Base-by-base conservation (phyloP, 2,888 invertebrate genomes). In the Xylota sylvarum region DNA sequence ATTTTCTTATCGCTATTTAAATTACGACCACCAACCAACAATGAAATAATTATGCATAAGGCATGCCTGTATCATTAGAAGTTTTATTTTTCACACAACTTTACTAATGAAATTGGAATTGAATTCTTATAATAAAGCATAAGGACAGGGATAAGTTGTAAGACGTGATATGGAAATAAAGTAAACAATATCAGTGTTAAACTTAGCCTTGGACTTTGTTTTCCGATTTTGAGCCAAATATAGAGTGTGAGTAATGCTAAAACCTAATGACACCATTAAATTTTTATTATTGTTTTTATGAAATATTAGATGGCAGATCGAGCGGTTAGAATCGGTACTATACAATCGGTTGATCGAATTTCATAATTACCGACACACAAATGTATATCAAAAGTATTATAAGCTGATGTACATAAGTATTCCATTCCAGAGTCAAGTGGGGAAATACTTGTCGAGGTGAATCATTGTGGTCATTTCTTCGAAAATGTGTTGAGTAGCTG, bases 121-220 rank as follows among this genome's bases (percentile, higher is more conserved):
- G 23, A 50, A 23, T 23, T 19, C 19, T 4, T 5, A 10, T 23
- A 23, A 23, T 50, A 10, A 50, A 50, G 4, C 23, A 50, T 19
- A 50, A 50, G 27, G 27, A 52, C 52, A n/a, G 27, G 52, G 5
- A 50, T 23, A 4, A 10, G 0, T 12, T 10, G 12, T 5, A n/a
- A 52, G 52, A 52, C 52, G 52, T 52, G 52, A 52, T 27, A n/a
- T 27, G 52, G 27, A 52, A n/a, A 27, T 5, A 2, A 30, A 52
- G 2, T 52, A 27, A 27, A 12, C 50, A 50, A 4, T 46, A 9
- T 46, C 4, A 7, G 7, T 7, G 17, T 1, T 48, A 9, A 52
- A 1, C 50, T 27, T 52, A n/a, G 27, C 52, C 52, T 52, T 52
- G 52, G n/a, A 6, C 4, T 12, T 12, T 50, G 12, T 50, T 50